These are phyloP conservation scores for Triplophysa siluroides DNA, from an alignment of 2,113 vertebrate species.

Conservation along the genomic window DNA sequence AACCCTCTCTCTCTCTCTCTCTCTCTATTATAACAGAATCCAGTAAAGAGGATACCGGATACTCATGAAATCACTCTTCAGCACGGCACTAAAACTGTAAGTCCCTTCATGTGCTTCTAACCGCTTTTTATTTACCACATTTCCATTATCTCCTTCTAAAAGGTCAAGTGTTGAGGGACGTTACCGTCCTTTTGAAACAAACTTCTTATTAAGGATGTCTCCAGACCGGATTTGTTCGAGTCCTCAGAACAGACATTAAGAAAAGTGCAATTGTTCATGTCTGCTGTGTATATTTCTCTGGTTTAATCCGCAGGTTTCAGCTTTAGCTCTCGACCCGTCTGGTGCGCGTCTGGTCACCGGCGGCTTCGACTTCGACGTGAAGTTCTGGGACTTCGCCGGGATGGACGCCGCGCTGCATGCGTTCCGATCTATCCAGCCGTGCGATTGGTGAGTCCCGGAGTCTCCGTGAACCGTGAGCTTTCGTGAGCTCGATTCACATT, in stretches of 20 bases:
- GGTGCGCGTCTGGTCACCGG: conserved; percentile 94
- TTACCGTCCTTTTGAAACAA: no score
- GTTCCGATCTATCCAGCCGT: conserved; percentile 92
- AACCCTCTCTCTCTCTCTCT: conserved; percentile 13
- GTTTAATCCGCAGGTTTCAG: conserved; percentile 81
- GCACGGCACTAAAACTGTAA: conserved; percentile 91
- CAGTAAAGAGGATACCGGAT: conserved; percentile 92
- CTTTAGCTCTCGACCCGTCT: conserved; percentile 91
- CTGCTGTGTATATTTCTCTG: background rate
- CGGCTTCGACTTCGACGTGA: conserved; percentile 90
- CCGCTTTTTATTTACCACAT: background rate
- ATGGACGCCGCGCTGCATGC: conserved; percentile 94
- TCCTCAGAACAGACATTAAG: no score
- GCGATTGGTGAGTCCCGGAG: conserved; percentile 83
- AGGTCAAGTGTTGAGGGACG: no score
- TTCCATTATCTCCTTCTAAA: no score
- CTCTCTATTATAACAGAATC: conserved; percentile 72
- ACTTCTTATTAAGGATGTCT: no score
- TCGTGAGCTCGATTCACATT: conserved; percentile 1
- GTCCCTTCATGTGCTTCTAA: conserved; percentile 42
- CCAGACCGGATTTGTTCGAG: no score
- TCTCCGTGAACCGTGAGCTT: background rate
- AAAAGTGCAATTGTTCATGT: background rate
- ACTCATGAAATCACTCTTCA: conserved; percentile 93
- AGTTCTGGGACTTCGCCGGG: conserved; percentile 98